Percentiles rank a stretch among this genome's conserved stretches.
These are phyloP conservation scores for Cecidostiba fungosa DNA, from an alignment of 2,888 invertebrate species.

Conservation along the genomic window DNA sequence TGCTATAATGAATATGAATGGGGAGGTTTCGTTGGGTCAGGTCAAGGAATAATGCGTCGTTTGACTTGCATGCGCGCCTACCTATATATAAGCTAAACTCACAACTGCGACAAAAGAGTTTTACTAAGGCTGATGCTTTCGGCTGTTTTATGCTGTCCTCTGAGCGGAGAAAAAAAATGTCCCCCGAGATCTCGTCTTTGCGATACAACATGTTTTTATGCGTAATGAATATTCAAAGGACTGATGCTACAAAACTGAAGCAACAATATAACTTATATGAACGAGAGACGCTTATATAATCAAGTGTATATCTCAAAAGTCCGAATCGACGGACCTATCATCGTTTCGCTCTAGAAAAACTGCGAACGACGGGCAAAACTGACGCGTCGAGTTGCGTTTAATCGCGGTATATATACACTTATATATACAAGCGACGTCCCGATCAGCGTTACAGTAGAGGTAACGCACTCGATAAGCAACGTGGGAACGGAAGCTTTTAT, in stretches of 20 bases:
- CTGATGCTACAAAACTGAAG: neutral
- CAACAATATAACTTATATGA: neutral
- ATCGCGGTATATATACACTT: neutral
- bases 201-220: neutral
- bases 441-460: constrained; percentile 68
- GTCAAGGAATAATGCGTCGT: constrained; percentile 79
- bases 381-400: constrained; percentile 7
- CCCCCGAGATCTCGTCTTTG: neutral
- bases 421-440: constrained; percentile 6
- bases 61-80: constrained; percentile 76
- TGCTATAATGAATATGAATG: constrained; percentile 79
- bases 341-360: constrained; percentile 23
- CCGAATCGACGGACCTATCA: neutral
- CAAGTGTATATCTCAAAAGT: neutral
- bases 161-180: neutral
- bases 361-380: neutral
- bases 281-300: neutral
- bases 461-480: constrained; percentile 76
- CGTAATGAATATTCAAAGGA: neutral
- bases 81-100: neutral
- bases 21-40: constrained; percentile 76
- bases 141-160: neutral
- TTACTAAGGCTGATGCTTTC: neutral
- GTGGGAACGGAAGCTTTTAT: constrained; percentile 79
- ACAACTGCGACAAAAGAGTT: neutral